These are phyloP conservation scores for Gobionotothen gibberifrons DNA, from an alignment of 2,797 vertebrate species.

Conservation along the genomic window DNA sequence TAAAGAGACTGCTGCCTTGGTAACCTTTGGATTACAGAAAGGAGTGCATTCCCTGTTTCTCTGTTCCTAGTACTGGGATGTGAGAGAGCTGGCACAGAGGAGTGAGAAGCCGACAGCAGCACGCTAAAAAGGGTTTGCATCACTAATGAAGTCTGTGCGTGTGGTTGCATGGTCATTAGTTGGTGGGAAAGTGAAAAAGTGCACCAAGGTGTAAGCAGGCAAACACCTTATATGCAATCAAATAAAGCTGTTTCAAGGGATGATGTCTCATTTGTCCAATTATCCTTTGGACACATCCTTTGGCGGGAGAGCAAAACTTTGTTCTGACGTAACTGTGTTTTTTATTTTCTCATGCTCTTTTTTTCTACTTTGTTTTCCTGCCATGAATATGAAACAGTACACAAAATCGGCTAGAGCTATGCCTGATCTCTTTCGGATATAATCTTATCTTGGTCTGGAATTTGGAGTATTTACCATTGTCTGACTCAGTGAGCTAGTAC, in stretches of 20 bases:
- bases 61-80: conserved; percentile 41
- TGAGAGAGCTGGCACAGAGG: conserved; percentile 66
- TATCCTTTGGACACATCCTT: neutral
- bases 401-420: neutral
- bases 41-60: conserved; percentile 43
- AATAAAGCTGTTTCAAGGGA: neutral
- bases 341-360: neutral
- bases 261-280: neutral
- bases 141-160: conserved; percentile 51
- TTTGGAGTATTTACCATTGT: neutral
- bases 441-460: conserved; percentile 13
- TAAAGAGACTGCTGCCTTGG: conserved; percentile 53
- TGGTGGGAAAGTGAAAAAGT: conserved; percentile 51
- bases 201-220: conserved; percentile 5
- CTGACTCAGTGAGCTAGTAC: neutral
- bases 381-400: neutral
- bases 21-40: conserved; percentile 54
- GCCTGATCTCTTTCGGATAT: conserved; percentile 17
- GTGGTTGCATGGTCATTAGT: conserved; percentile 47
- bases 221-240: conserved; percentile 19
- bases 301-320: neutral
- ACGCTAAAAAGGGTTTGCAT: conserved; percentile 55
- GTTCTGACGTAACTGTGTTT: conserved; percentile 24
- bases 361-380: neutral
- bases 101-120: conserved; percentile 56